A percentile compares a stretch with the other conserved stretches of the same genome.
phyloP scores from a whole-genome alignment of 2,113 vertebrate genomes.

The Psilopsiagon aymara region DNA sequence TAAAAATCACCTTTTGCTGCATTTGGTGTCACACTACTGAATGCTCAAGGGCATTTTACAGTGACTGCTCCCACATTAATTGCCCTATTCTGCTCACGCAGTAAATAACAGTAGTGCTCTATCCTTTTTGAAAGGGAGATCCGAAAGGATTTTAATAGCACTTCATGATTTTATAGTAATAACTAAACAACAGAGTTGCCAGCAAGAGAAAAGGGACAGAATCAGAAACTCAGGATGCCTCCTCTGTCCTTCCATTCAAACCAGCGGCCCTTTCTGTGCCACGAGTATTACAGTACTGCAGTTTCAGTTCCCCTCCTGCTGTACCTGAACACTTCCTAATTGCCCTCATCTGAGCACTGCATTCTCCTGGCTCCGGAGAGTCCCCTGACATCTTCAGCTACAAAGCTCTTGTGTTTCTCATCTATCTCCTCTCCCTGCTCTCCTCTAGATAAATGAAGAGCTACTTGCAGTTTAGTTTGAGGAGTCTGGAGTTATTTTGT shows the following conservation, averaged over 20 bases:
- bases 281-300: background rate
- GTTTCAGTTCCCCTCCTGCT: background rate
- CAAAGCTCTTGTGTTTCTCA: background rate
- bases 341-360: background rate
- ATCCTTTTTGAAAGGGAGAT: background rate
- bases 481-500: accelerated
- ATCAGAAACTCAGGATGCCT: background rate
- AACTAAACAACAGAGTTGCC: background rate
- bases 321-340: background rate
- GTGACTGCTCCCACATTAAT: background rate
- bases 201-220: background rate
- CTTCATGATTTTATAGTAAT: background rate
- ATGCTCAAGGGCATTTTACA: background rate
- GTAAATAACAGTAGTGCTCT: background rate
- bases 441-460: background rate
- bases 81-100: background rate
- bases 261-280: background rate
- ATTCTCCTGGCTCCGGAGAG: background rate
- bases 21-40: background rate
- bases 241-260: background rate
- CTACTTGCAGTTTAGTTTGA: background rate
- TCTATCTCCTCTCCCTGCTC: background rate
- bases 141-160: background rate
- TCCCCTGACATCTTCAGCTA: background rate
- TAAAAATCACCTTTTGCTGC: background rate